These are phyloP conservation scores for Drosophila burlai DNA, from an alignment of 1,140 invertebrate genomes.

Conservation along the genomic window DNA sequence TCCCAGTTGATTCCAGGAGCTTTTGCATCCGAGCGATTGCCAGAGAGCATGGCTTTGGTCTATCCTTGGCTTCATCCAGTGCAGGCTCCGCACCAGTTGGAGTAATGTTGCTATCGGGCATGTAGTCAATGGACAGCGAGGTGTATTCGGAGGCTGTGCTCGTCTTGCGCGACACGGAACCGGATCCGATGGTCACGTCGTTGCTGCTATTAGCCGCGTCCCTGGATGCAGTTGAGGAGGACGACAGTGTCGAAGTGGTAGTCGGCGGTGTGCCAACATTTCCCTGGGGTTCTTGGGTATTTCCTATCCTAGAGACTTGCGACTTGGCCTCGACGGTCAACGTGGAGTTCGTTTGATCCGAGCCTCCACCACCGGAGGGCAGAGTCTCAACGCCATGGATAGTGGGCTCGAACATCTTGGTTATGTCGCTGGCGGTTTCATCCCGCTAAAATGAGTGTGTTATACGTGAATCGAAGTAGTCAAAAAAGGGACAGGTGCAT, in stretches of 20 bases:
- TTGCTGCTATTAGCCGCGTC: conserved; percentile 78
- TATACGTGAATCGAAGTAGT: conserved; percentile 36
- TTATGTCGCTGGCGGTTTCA: conserved; percentile 85
- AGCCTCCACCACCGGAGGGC: conserved; percentile 25
- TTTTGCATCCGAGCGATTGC: conserved; percentile 68
- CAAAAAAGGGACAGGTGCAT: background rate
- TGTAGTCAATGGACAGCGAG: conserved; percentile 85
- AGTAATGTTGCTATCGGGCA: conserved; percentile 86
- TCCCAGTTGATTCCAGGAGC: conserved; percentile 58
- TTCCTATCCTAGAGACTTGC: conserved; percentile 39
- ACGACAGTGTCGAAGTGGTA: conserved; percentile 75
- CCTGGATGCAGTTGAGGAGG: conserved; percentile 67
- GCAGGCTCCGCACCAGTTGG: no score
- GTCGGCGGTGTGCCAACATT: conserved; percentile 64
- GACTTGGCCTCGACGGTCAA: conserved; percentile 42
- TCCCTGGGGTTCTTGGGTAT: conserved; percentile 34
- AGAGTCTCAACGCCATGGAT: conserved; percentile 63
- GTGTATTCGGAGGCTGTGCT: conserved; percentile 86
- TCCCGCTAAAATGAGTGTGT: conserved; percentile 81
- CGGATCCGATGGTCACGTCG: conserved; percentile 86
- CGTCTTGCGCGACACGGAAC: conserved; percentile 86
- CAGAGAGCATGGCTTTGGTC: conserved; percentile 50
- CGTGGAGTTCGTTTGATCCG: conserved; percentile 31
- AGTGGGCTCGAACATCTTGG: conserved; percentile 82
- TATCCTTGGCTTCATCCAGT: no score